A percentile compares a stretch with the other conserved stretches of the same genome.
Conservation (phyloP, 2,888 invertebrate species). For the Cephus sareptanus region DNA sequence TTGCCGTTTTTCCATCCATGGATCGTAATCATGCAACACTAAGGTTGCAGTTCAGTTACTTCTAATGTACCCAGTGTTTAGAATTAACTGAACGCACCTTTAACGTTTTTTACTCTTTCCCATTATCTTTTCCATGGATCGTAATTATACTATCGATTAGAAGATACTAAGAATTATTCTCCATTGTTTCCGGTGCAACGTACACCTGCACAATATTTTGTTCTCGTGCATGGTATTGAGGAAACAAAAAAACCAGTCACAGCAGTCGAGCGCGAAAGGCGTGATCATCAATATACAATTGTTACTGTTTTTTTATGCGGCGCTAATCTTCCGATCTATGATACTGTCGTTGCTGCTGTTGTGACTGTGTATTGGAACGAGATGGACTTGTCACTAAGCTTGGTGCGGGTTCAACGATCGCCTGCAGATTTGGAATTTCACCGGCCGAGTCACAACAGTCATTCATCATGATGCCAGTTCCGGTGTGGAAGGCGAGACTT, state of each 20-base stretch:
- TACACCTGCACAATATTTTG: neutral
- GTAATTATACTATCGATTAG: conserved; percentile 43
- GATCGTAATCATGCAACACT: conserved; percentile 20
- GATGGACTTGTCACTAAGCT: conserved; percentile 43
- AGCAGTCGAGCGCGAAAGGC: conserved; percentile 30
- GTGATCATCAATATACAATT: conserved; percentile 33
- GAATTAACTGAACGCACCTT: too few relatives aligned
- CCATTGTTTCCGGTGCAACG: neutral
- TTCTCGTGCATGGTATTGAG: neutral
- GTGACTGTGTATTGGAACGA: conserved; percentile 35
- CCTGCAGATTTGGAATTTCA: conserved; percentile 74
- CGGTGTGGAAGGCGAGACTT: conserved; percentile 60
- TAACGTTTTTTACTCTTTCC: too few relatives aligned
- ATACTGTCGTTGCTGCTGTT: conserved; percentile 37
- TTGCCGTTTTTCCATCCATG: conserved; percentile 14
- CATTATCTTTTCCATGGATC: conserved; percentile 11
- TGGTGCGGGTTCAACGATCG: conserved; percentile 62
- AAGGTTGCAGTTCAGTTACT: conserved; percentile 4
- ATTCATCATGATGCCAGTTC: conserved; percentile 61
- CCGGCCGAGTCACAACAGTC: conserved; percentile 64
- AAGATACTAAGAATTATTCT: conserved; percentile 46
- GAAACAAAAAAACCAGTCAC: neutral
- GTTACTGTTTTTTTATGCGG: conserved; percentile 12
- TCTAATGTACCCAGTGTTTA: too few relatives aligned
- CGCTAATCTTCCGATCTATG: conserved; percentile 9